Percentiles rank a stretch among this genome's conserved stretches.
Evolutionary conservation across 2,113 vertebrate genomes (phyloP).

Genomic region (Erpornis zantholeuca): DNA sequence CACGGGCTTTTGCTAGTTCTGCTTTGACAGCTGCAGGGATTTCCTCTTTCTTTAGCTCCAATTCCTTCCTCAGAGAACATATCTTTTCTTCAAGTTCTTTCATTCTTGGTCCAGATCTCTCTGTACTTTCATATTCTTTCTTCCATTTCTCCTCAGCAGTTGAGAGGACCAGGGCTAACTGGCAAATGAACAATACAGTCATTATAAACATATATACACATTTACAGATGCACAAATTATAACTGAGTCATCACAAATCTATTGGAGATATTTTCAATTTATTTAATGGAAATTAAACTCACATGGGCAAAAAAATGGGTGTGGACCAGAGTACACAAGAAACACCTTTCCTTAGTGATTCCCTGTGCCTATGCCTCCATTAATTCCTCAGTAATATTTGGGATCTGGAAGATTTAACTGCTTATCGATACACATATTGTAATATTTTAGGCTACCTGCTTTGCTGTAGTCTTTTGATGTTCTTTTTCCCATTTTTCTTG

Average conservation of each 20-base stretch:
- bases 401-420: background rate
- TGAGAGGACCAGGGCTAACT: slow-evolving; percentile 69
- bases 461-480: slow-evolving; percentile 66
- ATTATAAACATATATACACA: background rate
- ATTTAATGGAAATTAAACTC: background rate
- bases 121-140: slow-evolving; percentile 61
- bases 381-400: background rate
- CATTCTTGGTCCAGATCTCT: slow-evolving; percentile 47
- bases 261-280: background rate
- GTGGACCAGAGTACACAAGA: background rate
- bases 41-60: slow-evolving; percentile 79
- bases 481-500: slow-evolving; percentile 81
- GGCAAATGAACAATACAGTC: background rate
- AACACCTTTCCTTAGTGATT: background rate
- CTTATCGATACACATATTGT: background rate
- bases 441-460: slow-evolving; percentile 69
- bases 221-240: background rate
- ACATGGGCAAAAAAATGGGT: background rate
- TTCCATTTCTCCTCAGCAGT: slow-evolving; percentile 83
- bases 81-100: slow-evolving; percentile 81
- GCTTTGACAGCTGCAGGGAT: slow-evolving; percentile 80
- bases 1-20: slow-evolving; percentile 84
- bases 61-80: slow-evolving; percentile 73
- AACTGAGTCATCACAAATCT: background rate
- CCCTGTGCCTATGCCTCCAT: background rate